Evolutionary conservation across 2,888 invertebrate genomes (phyloP), one percentile per base, ranked within the genome.

Genomic region (Clistopyga incitator): DNA sequence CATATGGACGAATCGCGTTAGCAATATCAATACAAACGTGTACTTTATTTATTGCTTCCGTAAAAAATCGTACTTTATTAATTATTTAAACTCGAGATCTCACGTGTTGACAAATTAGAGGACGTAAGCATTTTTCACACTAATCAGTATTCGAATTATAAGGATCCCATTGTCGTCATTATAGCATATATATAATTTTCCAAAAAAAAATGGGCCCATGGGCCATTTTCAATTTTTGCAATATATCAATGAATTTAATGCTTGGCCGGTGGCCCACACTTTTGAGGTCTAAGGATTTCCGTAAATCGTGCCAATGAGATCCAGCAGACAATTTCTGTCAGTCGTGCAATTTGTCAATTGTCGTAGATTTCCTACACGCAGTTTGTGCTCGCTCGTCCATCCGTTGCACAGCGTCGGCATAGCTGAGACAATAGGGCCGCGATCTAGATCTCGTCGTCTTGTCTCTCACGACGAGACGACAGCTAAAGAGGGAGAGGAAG

Each of bases 261-360:
- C 20, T 42, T 20, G 20, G 13, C 6, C 18, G 6, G n/a, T 29
- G 11, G 47, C 67, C 18, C 23, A 68, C 34, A 13, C 50, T 23
- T 34, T 8, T 71, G 56, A 29, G 56, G 45, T 70, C 70, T 54
- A 80, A 81, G 75, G 75, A 78, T 85, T 82, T 81, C 70, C 74
- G 71, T 78, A 79, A 83, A 83, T 76, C 72, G 68, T 65, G 47
- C 50, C 78, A 72, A 80, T 64, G 74, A 80, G 80, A 75, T 78
- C 25, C 67, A 61, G 81, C 71, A 61, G 81, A 65, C 59, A 71
- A 78, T 76, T 78, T 78, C 67, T 72, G 68, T 78, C 76, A 38
- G 72, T 67, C 42, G 80, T 50, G 29, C 88, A 88, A 89, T 89
- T 89, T 88, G 76, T 87, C 88, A 87, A 90, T 90, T 88, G 87